Evolutionary conservation across 30 jellyfish, hydroid and myxozoan species (phyloP).

Genomic region (Pseudorhiza aurosa): DNA sequence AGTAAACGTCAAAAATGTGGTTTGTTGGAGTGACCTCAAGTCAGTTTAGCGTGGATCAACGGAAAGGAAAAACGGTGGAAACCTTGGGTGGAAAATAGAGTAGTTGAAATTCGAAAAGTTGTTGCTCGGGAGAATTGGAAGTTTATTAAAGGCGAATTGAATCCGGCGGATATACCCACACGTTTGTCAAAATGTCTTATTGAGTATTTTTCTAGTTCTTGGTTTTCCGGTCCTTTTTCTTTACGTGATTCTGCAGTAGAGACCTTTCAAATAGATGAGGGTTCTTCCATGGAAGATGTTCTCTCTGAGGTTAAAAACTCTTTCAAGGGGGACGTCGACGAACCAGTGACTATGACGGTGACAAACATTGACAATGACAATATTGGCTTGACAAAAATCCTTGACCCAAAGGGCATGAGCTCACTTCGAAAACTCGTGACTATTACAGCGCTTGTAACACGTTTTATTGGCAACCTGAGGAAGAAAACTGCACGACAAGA

Average conservation of each 20-base stretch:
- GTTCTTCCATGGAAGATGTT: not conserved
- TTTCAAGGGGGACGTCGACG: too few relatives aligned
- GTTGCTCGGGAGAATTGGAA: constrained; percentile 13
- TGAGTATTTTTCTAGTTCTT: too few relatives aligned
- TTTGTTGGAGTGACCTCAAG: constrained; percentile 30
- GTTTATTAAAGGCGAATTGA: constrained; percentile 17
- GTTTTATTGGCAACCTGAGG: constrained; percentile 24
- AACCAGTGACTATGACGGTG: too few relatives aligned
- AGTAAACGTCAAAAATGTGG: not conserved
- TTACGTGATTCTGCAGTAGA: too few relatives aligned
- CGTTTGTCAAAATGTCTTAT: too few relatives aligned
- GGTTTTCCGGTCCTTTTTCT: too few relatives aligned
- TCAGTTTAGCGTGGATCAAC: constrained; percentile 37
- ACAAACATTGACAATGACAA: too few relatives aligned
- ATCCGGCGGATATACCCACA: constrained; percentile 60
- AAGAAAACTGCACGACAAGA: too few relatives aligned
- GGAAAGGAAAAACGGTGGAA: constrained; percentile 32
- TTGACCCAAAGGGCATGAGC: too few relatives aligned
- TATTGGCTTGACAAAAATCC: too few relatives aligned
- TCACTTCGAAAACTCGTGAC: constrained; percentile 7
- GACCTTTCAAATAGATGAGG: too few relatives aligned
- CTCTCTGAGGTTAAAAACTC: too few relatives aligned
- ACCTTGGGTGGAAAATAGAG: constrained; percentile 41
- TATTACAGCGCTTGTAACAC: constrained; percentile 5
- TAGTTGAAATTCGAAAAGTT: constrained; percentile 26